Evolutionary conservation across 2,113 vertebrate species (phyloP), one percentile per base, ranked within the genome.

Genomic region (Chelonoidis abingdonii): DNA sequence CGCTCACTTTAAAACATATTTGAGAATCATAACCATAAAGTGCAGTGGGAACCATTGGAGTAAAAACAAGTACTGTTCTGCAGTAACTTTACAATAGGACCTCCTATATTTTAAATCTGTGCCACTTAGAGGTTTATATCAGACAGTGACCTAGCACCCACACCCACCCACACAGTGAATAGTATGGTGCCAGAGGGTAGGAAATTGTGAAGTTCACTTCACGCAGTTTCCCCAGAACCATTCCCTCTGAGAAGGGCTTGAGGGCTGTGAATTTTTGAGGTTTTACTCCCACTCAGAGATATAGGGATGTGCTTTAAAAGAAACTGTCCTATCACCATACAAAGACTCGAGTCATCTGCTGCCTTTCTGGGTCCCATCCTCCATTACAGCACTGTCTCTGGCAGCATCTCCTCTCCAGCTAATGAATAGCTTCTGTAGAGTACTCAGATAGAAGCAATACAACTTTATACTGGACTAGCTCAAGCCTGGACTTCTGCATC

Each of bases 51-150:
- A 12, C 5, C 81, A 44, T 62, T 89, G 56, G 5, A 35, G 19
- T n/a, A 29, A 1, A 6, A 72, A n/a, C 13, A 17, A 35, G 49
- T 24, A 3, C 22, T 76, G 8, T 47, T 25, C 8, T 82, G 29
- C 0, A 0, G 3, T 52, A 57, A 80, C 47, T 80, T 24, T 80
- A 10, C 16, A 50, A 17, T 10, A 80, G 35, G 49, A 80, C 31
- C 49, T 76, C 9, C 86, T 24, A 11, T 13, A 19, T 0, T 69
- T 21, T 53, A 44, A 0, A 0, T 72, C 54, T 7, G 5, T 19
- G 1, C 53, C 5, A 11, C 12, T 31, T 16, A 1, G 3, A 3
- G 8, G 16, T 4, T 56, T 86, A 13, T 44, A 54, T 4, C 1
- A 0, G 1, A 31, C 1, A 6, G 5, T 54, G 62, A 11, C 52